phyloP scores from a whole-genome alignment of 2,797 vertebrate genomes.

The Hydrolagus colliei region DNA sequence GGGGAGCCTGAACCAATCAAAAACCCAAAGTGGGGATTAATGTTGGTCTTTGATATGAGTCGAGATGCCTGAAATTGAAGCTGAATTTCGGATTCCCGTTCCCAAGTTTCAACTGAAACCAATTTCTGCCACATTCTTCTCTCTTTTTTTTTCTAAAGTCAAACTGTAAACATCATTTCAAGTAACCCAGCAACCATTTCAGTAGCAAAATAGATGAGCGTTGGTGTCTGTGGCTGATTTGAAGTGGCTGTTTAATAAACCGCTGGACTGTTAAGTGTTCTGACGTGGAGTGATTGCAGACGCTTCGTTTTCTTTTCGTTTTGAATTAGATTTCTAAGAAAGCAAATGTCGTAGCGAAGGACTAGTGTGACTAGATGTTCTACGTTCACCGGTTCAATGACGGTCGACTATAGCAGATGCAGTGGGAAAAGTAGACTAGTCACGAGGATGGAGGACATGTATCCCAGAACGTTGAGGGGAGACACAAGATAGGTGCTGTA shows the following conservation, averaged over 20 bases:
- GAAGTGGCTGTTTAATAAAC: background rate
- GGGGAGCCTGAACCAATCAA: background rate
- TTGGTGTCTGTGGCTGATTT: background rate
- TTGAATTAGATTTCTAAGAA: conserved; percentile 16
- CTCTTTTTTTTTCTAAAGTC: background rate
- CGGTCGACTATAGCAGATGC: too few species aligned
- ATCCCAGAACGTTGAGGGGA: too few species aligned
- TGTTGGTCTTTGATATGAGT: background rate
- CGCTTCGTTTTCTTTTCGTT: conserved; percentile 9
- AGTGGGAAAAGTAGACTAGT: too few species aligned
- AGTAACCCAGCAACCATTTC: background rate
- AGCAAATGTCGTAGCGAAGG: background rate
- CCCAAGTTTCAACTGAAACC: background rate
- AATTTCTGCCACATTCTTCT: background rate
- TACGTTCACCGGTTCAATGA: too few species aligned
- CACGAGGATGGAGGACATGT: too few species aligned
- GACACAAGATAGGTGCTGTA: too few species aligned
- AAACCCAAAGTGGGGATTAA: conserved; percentile 16
- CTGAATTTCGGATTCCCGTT: background rate
- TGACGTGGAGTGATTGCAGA: background rate
- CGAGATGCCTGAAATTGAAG: background rate
- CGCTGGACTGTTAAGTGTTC: conserved; percentile 1
- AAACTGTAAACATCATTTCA: background rate
- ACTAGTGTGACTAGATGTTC: too few species aligned
- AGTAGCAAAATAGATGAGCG: background rate